Evolutionary conservation across 2,888 invertebrate genomes (phyloP).

Genomic region (Osmoderma eremita): DNA sequence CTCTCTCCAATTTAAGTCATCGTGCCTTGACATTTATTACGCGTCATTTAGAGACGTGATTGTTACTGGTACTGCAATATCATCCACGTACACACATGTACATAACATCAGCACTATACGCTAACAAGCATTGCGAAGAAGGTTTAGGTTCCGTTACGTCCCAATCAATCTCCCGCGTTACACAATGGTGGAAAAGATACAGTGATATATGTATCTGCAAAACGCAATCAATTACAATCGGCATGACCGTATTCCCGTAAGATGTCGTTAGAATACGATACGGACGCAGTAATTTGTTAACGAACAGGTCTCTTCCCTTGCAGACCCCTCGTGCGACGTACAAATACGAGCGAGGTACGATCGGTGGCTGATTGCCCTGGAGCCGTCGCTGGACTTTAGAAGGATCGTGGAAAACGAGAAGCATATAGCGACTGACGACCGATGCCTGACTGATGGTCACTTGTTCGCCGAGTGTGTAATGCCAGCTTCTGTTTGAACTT

Average conservation of each 20-base stretch:
- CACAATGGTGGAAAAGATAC: constrained; percentile 1
- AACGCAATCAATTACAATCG: constrained; percentile 28
- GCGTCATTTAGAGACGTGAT: neutral
- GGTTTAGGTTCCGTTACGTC: neutral
- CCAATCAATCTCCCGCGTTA: neutral
- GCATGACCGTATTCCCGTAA: constrained; percentile 53
- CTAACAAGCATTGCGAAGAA: constrained; percentile 15
- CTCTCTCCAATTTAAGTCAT: neutral
- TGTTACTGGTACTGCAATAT: neutral
- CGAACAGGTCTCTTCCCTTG: neutral
- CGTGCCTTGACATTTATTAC: neutral
- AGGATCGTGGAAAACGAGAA: neutral
- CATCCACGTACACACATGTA: neutral
- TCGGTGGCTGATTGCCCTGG: constrained; percentile 2
- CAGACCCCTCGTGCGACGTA: neutral
- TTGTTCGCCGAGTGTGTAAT: neutral
- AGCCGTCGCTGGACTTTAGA: constrained; percentile 1
- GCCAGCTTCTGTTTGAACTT: neutral
- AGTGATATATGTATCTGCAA: constrained; percentile 2
- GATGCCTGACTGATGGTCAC: constrained; percentile 4
- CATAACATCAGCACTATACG: neutral
- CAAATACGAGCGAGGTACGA: neutral
- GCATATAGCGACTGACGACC: neutral
- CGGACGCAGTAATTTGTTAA: constrained; percentile 27
- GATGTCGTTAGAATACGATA: constrained; percentile 59